Evolutionary conservation across 1,140 invertebrate genomes (phyloP).

Genomic region (Drosophila rufa): DNA sequence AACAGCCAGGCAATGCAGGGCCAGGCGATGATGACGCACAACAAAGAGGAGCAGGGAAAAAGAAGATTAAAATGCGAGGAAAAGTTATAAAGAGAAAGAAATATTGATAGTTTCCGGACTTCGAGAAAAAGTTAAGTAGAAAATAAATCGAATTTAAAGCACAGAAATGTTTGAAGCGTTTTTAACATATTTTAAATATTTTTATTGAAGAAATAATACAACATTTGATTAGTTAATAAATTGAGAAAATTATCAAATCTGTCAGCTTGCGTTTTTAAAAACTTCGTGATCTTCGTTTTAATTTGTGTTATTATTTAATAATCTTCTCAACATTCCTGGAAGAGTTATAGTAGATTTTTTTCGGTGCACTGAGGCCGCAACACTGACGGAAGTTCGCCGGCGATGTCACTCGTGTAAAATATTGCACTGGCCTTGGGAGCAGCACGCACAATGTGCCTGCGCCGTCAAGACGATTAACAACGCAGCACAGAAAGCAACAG

Average conservation of each 20-base stretch:
- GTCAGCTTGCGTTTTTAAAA: too few relatives aligned
- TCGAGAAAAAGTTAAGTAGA: background rate
- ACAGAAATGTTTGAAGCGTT: background rate
- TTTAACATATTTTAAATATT: too few relatives aligned
- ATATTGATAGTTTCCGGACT: background rate
- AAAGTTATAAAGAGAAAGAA: background rate
- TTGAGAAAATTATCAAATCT: too few relatives aligned
- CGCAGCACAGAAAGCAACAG: slow-evolving; percentile 23
- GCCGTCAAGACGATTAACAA: slow-evolving; percentile 81
- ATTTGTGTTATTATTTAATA: too few relatives aligned
- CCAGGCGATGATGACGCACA: slow-evolving; percentile 42
- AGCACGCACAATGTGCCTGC: slow-evolving; percentile 72
- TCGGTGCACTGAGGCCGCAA: slow-evolving; percentile 12
- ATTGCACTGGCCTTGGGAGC: slow-evolving; percentile 79
- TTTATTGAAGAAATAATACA: too few relatives aligned
- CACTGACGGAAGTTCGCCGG: slow-evolving; percentile 68
- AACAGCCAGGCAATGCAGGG: slow-evolving; percentile 63
- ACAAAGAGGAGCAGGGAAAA: slow-evolving; percentile 1
- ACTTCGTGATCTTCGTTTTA: too few relatives aligned
- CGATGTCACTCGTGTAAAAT: slow-evolving; percentile 71
- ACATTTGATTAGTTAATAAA: too few relatives aligned
- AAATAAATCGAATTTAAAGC: background rate
- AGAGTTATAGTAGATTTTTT: background rate
- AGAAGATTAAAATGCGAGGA: background rate
- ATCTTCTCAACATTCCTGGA: too few relatives aligned